phyloP scores from a whole-genome alignment of 2,888 invertebrate genomes.

The Metallyticus violacea region DNA sequence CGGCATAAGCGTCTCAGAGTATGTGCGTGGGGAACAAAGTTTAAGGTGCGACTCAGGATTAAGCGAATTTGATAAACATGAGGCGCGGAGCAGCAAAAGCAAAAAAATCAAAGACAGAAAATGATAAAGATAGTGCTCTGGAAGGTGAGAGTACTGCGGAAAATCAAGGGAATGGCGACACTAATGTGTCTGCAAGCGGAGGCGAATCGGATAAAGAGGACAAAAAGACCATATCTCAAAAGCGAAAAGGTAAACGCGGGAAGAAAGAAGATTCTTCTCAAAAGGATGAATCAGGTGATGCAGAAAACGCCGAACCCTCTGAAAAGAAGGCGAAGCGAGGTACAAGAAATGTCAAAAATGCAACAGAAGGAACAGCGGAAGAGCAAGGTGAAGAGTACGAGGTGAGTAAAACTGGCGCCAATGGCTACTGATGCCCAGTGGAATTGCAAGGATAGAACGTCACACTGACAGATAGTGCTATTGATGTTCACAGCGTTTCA shows the following conservation, averaged over 20 bases:
- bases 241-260: slow-evolving; percentile 26
- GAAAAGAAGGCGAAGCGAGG: slow-evolving; percentile 30
- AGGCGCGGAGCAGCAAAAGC: background rate
- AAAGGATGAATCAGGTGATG: slow-evolving; percentile 34
- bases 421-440: background rate
- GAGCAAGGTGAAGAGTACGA: slow-evolving; percentile 52
- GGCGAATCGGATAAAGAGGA: background rate
- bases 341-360: slow-evolving; percentile 35
- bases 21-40: too few species aligned
- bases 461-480: too few species aligned
- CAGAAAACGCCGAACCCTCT: background rate
- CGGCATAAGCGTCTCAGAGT: too few species aligned
- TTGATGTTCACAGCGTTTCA: too few species aligned
- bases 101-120: slow-evolving; percentile 3
- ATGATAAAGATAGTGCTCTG: background rate
- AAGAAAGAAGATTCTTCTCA: slow-evolving; percentile 36
- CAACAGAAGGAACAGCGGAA: slow-evolving; percentile 46
- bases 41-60: too few species aligned
- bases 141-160: background rate
- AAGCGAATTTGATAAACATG: too few species aligned
- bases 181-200: background rate
- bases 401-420: slow-evolving; percentile 42
- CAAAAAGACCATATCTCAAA: background rate
- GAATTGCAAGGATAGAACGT: background rate
- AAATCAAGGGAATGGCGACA: background rate